These are phyloP conservation scores for Drosophila mayri DNA, from an alignment of 1,140 invertebrate genomes.

Conservation along the genomic window DNA sequence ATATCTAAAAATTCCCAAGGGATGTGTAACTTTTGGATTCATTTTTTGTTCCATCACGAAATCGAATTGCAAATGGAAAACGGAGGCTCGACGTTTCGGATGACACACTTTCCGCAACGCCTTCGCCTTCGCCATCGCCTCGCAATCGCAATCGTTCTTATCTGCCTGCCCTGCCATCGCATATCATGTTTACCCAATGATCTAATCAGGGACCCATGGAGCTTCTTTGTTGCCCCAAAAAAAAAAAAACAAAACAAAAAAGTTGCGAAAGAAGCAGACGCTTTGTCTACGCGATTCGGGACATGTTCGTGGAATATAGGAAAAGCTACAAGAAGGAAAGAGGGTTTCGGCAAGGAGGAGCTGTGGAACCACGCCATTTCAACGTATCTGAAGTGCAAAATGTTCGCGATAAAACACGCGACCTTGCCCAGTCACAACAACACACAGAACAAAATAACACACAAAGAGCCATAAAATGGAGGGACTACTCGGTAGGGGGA, in stretches of 20 bases:
- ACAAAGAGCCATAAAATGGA: constrained; percentile 47
- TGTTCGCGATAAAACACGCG: constrained; percentile 68
- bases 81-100: constrained; percentile 50
- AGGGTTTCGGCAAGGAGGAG: background rate
- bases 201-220: constrained; percentile 54
- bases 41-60: background rate
- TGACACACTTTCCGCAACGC: constrained; percentile 59
- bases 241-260: constrained; percentile 8
- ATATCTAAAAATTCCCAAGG: background rate
- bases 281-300: constrained; percentile 65
- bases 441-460: constrained; percentile 11
- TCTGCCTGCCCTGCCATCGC: constrained; percentile 13
- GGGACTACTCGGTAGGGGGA: background rate
- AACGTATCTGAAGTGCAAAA: constrained; percentile 67
- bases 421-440: constrained; percentile 56
- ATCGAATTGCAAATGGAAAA: constrained; percentile 10
- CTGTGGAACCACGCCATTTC: constrained; percentile 60
- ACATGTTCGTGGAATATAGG: constrained; percentile 42
- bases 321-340: constrained; percentile 1
- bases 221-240: constrained; percentile 35
- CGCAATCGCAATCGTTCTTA: constrained; percentile 12
- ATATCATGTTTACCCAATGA: constrained; percentile 51
- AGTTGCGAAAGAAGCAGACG: constrained; percentile 50
- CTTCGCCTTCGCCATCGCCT: constrained; percentile 43
- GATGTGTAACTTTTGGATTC: background rate